These are phyloP conservation scores for Zoanthus gigantus DNA, from an alignment of 92 coral and sea anemone genomes.

Conservation along the genomic window DNA sequence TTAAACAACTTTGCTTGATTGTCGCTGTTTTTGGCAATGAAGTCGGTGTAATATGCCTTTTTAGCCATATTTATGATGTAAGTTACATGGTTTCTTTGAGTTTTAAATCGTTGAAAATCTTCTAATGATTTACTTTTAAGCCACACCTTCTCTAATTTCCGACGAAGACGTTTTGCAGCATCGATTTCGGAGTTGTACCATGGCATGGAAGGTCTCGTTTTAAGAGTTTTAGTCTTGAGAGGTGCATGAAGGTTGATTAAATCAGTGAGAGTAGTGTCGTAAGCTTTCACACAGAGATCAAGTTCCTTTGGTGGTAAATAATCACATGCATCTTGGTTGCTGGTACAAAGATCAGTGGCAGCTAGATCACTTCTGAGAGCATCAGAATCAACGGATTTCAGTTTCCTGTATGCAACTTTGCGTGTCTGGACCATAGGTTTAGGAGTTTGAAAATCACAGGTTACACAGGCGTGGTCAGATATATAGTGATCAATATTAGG, in stretches of 20 bases:
- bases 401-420: constrained; percentile 33
- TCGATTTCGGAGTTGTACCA: background rate
- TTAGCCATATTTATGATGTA: no score
- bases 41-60: no score
- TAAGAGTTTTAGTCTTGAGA: constrained; percentile 32
- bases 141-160: no score
- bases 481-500: constrained; percentile 5
- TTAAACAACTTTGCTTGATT: no score
- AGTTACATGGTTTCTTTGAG: no score
- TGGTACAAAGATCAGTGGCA: constrained; percentile 28
- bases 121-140: no score
- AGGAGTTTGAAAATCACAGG: background rate
- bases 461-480: constrained; percentile 48
- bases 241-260: constrained; percentile 43
- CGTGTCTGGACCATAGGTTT: constrained; percentile 11
- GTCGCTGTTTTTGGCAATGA: no score
- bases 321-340: background rate
- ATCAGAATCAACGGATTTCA: constrained; percentile 19
- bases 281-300: constrained; percentile 24
- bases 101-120: no score
- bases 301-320: constrained; percentile 11
- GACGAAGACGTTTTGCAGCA: no score
- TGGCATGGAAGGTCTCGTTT: constrained; percentile 20
- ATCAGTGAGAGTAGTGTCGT: constrained; percentile 16
- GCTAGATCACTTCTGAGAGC: constrained; percentile 14